Evolutionary conservation across 2,113 vertebrate species (phyloP).

Genomic region (Elgaria multicarinata): DNA sequence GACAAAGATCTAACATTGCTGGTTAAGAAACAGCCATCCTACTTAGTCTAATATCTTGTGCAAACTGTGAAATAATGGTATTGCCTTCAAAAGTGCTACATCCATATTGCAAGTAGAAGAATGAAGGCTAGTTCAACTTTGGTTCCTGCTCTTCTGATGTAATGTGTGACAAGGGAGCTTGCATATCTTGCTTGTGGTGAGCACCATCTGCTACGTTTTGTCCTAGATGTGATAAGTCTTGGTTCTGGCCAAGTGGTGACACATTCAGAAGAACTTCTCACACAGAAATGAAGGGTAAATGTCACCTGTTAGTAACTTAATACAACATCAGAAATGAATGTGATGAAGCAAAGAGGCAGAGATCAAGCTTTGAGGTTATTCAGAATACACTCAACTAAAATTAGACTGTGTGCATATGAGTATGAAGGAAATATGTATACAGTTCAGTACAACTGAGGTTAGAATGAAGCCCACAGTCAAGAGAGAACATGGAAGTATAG

Average conservation of each 20-base stretch:
- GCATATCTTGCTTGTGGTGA: not conserved
- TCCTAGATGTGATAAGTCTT: not conserved
- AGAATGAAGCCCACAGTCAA: not conserved
- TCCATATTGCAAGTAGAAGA: not conserved
- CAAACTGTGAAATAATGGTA: not conserved
- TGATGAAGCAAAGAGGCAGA: not conserved
- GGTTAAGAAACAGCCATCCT: not conserved
- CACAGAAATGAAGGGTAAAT: not conserved
- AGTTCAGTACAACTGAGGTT: not conserved
- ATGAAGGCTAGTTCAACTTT: not conserved
- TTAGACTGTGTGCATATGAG: not conserved
- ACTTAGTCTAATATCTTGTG: not conserved
- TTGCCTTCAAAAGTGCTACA: not conserved
- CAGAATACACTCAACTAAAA: not conserved
- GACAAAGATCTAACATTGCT: not conserved
- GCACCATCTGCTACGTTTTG: not conserved
- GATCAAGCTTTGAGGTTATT: not conserved
- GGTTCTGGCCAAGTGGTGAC: not conserved
- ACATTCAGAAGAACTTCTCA: conserved; percentile 9
- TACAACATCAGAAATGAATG: not conserved
- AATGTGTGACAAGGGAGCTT: not conserved
- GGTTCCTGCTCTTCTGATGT: not conserved
- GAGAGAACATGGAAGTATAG: too few relatives aligned
- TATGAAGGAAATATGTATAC: not conserved
- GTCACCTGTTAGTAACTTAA: not conserved